Conservation (phyloP, 2,888 invertebrate genomes). For the Prosapia bicincta region DNA sequence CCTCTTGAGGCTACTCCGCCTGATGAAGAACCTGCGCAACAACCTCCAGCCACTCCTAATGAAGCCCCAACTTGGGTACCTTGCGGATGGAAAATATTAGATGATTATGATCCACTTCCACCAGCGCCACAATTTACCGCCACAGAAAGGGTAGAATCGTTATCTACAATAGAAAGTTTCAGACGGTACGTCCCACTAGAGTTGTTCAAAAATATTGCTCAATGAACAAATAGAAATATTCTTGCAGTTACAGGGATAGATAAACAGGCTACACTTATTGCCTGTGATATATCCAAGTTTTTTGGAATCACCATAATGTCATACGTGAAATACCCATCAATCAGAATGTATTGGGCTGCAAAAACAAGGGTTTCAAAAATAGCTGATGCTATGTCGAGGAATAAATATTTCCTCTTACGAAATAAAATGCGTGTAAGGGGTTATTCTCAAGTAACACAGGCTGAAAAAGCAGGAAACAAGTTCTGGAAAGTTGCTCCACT, state of each 20-base stretch:
- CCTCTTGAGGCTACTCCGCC: neutral
- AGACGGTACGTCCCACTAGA: conserved; percentile 2
- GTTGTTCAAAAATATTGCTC: neutral
- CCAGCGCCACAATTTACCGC: neutral
- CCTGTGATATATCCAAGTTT: neutral
- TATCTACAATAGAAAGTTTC: neutral
- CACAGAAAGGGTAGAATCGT: neutral
- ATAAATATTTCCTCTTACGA: neutral
- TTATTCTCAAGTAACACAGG: neutral
- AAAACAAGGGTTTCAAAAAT: neutral
- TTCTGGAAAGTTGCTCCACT: conserved; percentile 18
- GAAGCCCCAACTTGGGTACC: neutral
- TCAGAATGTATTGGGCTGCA: conserved; percentile 21
- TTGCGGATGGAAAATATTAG: neutral
- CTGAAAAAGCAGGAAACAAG: neutral
- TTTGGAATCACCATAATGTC: conserved; percentile 20
- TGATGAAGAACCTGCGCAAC: neutral
- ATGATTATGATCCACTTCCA: conserved; percentile 5
- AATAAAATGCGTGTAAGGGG: neutral
- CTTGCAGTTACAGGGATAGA: neutral
- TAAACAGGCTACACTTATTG: neutral
- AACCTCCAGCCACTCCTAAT: neutral
- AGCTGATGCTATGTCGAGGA: neutral
- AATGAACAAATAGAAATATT: neutral
- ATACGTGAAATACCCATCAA: conserved; percentile 6